Evolutionary conservation across 2,113 vertebrate species (phyloP).

Genomic region (Cyrtonyx montezumae): DNA sequence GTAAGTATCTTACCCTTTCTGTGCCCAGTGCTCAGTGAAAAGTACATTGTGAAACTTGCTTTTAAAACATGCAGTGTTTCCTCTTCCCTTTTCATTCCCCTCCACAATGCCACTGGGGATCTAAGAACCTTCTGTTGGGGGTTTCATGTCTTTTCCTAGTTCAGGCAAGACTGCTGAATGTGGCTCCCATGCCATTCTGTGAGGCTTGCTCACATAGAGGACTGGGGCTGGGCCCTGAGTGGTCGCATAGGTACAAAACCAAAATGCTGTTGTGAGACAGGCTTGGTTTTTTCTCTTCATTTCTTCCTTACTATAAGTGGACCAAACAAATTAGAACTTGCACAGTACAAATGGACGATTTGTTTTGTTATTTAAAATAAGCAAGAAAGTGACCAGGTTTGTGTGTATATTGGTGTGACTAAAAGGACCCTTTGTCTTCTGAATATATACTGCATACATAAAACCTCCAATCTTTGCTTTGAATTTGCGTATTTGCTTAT

Average conservation of each 20-base stretch:
- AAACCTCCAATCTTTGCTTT: not conserved
- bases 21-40: not conserved
- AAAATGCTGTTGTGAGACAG: not conserved
- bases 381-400: not conserved
- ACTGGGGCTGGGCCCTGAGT: not conserved
- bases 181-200: not conserved
- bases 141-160: not conserved
- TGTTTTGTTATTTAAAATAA: not conserved
- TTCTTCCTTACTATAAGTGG: not conserved
- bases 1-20: constrained; percentile 67
- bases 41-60: not conserved
- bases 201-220: not conserved
- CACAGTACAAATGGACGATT: not conserved
- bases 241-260: accelerated
- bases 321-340: not conserved
- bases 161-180: not conserved
- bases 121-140: not conserved
- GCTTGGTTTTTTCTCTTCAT: not conserved
- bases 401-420: not conserved
- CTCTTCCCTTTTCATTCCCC: not conserved
- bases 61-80: not conserved
- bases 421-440: not conserved
- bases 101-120: accelerated
- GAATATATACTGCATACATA: not conserved
- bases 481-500: not conserved